Conservation (phyloP, 1,140 invertebrate species). For the Mycetomoellerius zeteki region DNA sequence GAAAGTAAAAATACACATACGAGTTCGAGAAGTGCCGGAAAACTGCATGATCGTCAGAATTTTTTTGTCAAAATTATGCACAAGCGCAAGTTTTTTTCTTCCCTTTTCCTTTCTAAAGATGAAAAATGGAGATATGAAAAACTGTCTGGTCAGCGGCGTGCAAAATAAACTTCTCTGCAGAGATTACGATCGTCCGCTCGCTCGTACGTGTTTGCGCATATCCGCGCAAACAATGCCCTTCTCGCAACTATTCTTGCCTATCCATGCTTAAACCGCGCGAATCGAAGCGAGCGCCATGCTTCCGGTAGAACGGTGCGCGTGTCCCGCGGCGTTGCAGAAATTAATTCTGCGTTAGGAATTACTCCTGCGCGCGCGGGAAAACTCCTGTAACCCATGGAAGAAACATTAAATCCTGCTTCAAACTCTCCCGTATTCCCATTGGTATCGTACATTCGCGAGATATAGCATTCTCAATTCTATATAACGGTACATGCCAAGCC, state of each 20-base stretch:
- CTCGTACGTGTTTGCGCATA: slow-evolving; percentile 40
- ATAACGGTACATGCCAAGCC: background rate
- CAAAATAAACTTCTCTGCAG: slow-evolving; percentile 27
- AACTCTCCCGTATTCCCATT: slow-evolving; percentile 25
- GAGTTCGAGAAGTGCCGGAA: background rate
- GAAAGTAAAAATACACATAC: background rate
- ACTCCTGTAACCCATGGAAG: slow-evolving; percentile 42
- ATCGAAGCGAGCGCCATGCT: slow-evolving; percentile 31
- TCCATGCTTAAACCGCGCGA: slow-evolving; percentile 54
- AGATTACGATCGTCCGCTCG: slow-evolving; percentile 36
- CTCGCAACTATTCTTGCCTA: slow-evolving; percentile 51
- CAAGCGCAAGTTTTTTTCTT: background rate
- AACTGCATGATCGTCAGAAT: background rate
- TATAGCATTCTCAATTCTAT: slow-evolving; percentile 31
- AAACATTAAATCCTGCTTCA: slow-evolving; percentile 51
- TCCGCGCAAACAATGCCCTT: slow-evolving; percentile 45
- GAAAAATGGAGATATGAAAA: background rate
- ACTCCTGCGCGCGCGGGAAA: slow-evolving; percentile 15
- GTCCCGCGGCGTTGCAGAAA: slow-evolving; percentile 54
- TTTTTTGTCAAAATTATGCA: slow-evolving; percentile 6
- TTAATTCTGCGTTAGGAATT: slow-evolving; percentile 66
- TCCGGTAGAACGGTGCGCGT: slow-evolving; percentile 20
- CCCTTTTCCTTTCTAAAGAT: background rate
- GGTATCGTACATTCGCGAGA: slow-evolving; percentile 5
- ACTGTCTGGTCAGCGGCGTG: background rate